Conservation (phyloP, 2,888 invertebrate genomes). For the Orchesella flavescens region DNA sequence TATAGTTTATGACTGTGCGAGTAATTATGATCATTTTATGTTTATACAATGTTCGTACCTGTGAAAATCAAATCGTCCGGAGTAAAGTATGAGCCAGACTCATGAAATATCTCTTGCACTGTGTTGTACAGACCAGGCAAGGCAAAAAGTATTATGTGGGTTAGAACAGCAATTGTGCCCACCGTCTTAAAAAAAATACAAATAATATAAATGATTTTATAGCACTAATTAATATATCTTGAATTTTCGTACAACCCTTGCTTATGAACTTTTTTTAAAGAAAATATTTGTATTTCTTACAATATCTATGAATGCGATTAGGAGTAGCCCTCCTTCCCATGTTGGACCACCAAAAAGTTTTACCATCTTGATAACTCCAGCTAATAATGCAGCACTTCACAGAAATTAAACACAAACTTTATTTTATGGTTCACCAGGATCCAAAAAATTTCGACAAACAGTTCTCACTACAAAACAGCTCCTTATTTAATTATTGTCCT, state of each 20-base stretch:
- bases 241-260: too few species aligned
- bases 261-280: background rate
- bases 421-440: background rate
- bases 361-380: slow-evolving; percentile 41
- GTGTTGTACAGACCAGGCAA: slow-evolving; percentile 67
- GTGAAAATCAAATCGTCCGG: slow-evolving; percentile 63
- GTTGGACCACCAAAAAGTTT: slow-evolving; percentile 62
- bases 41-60: slow-evolving; percentile 34
- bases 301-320: slow-evolving; percentile 67
- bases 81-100: slow-evolving; percentile 47
- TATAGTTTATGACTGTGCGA: too few species aligned
- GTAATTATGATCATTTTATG: too few species aligned
- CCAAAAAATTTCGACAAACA: background rate
- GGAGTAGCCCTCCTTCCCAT: slow-evolving; percentile 64
- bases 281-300: slow-evolving; percentile 52
- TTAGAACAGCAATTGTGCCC: slow-evolving; percentile 60
- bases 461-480: background rate
- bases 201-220: background rate
- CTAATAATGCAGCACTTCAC: background rate
- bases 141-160: slow-evolving; percentile 53
- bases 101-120: slow-evolving; percentile 64
- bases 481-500: too few species aligned
- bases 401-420: background rate
- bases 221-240: background rate
- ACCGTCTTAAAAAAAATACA: slow-evolving; percentile 49